phyloP scores from a whole-genome alignment of 2,797 vertebrate species.

The Trachops cirrhosus region DNA sequence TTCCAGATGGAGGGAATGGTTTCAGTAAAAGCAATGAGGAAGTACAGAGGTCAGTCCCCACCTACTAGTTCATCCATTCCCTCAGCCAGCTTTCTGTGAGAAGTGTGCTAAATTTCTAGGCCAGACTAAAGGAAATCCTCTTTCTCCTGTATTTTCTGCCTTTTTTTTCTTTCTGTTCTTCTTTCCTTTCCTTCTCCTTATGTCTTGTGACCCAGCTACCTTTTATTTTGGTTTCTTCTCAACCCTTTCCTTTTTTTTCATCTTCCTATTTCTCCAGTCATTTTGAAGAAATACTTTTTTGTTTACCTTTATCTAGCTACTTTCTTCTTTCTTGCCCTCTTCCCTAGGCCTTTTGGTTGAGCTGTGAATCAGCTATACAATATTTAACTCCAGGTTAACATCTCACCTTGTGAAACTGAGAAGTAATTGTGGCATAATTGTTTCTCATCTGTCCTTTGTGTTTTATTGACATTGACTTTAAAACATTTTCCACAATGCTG shows the following conservation, averaged over 20 bases:
- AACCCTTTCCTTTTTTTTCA: neutral
- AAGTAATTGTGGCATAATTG: conserved; percentile 52
- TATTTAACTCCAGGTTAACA: conserved; percentile 54
- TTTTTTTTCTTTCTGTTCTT: neutral
- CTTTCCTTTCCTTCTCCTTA: neutral
- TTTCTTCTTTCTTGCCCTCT: conserved; percentile 31
- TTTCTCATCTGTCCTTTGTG: neutral
- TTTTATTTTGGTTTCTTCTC: conserved; percentile 19
- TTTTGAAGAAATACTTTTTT: neutral
- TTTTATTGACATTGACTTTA: conserved; percentile 59
- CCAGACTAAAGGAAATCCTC: neutral
- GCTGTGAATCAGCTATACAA: conserved; percentile 16
- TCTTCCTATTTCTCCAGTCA: neutral
- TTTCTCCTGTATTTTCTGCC: neutral
- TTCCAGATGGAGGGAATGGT: neutral
- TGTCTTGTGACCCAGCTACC: neutral
- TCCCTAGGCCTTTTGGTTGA: neutral
- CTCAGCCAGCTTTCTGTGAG: neutral
- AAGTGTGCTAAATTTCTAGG: neutral
- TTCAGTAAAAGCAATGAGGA: neutral
- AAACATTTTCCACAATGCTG: conserved; percentile 35
- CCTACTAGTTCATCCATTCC: neutral
- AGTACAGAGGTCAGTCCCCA: neutral
- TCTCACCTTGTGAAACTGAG: conserved; percentile 34
- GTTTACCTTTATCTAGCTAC: neutral